Evolutionary conservation across 1,140 invertebrate genomes (phyloP).

Genomic region (Sarcophaga peregrina): DNA sequence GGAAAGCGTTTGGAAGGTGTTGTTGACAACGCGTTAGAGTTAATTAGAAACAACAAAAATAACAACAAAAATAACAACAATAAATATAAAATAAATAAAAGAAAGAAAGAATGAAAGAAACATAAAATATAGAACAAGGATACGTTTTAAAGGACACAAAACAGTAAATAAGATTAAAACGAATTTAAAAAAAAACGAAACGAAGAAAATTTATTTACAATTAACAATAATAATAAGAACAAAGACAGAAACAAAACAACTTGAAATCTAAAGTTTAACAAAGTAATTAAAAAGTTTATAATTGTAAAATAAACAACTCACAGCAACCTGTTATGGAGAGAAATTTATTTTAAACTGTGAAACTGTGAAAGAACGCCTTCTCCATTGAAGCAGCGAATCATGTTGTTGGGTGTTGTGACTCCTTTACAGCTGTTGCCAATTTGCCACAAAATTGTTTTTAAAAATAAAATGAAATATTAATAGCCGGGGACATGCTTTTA

Average conservation of each 20-base stretch:
- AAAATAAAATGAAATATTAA: not conserved
- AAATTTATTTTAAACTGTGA: not conserved
- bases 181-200: not conserved
- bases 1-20: constrained; percentile 7
- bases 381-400: not conserved
- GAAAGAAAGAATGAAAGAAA: not conserved
- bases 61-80: no score
- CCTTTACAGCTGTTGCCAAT: not conserved
- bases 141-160: not conserved
- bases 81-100: constrained; percentile 9
- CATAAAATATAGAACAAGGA: not conserved
- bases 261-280: constrained; percentile 8
- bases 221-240: constrained; percentile 21
- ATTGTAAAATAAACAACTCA: constrained; percentile 37
- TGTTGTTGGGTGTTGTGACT: not conserved
- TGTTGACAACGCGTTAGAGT: constrained; percentile 37
- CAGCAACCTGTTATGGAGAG: constrained; percentile 23
- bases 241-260: constrained; percentile 9
- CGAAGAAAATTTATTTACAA: not conserved
- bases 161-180: not conserved
- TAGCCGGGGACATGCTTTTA: no score
- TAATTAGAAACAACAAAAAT: constrained; percentile 29
- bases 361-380: not conserved
- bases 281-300: constrained; percentile 42
- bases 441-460: not conserved